A percentile compares a stretch with the other conserved stretches of the same genome.
phyloP scores from a whole-genome alignment of 2,797 vertebrate species.

The Enteromius thamalakanensis region DNA sequence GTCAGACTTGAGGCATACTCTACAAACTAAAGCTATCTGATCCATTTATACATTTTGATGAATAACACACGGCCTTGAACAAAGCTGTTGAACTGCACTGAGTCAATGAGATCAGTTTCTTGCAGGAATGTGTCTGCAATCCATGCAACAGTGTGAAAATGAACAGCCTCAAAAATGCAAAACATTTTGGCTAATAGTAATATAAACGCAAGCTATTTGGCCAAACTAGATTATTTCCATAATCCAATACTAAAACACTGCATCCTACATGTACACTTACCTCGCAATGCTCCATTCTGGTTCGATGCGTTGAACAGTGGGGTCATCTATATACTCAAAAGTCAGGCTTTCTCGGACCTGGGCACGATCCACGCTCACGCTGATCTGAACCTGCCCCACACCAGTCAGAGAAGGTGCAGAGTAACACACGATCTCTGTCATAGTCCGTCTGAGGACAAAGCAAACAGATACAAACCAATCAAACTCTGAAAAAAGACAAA shows the following conservation, averaged over 20 bases:
- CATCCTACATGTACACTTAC: conserved; percentile 67
- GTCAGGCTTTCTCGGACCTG: conserved; percentile 85
- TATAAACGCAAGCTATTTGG: not conserved
- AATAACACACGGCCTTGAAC: conserved; percentile 8
- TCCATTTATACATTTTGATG: not conserved
- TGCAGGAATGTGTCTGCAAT: not conserved
- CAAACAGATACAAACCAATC: conserved; percentile 18
- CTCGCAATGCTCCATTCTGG: conserved; percentile 98
- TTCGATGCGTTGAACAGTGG: conserved; percentile 91
- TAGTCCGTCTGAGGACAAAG: conserved; percentile 79
- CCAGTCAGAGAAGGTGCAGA: conserved; percentile 88
- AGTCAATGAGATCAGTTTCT: conserved; percentile 15
- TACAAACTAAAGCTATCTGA: not conserved
- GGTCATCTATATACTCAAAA: conserved; percentile 96
- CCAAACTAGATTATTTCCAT: not conserved
- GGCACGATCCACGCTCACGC: conserved; percentile 90
- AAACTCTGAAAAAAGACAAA: conserved; percentile 1
- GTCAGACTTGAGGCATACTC: not conserved
- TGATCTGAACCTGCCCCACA: conserved; percentile 86
- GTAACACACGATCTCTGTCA: conserved; percentile 91
- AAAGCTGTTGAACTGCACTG: not conserved
- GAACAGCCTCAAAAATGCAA: not conserved
- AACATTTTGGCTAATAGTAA: not conserved
- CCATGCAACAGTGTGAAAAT: not conserved
- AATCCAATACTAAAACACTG: not conserved